Evolutionary conservation across 2,797 vertebrate genomes (phyloP).

Genomic region (Periophthalmus magnuspinnatus): DNA sequence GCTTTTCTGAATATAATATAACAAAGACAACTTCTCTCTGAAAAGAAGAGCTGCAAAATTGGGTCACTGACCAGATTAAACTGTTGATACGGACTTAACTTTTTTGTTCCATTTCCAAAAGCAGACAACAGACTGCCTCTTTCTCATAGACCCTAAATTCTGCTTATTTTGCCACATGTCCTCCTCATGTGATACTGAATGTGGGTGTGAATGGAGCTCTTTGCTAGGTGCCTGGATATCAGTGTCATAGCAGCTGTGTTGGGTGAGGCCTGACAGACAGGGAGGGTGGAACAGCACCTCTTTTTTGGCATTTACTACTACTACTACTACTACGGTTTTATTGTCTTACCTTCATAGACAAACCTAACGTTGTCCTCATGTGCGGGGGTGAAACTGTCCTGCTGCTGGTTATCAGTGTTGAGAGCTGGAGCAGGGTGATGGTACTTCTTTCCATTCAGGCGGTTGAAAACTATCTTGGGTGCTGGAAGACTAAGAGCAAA

Average conservation of each 20-base stretch:
- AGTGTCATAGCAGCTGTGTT: slow-evolving; percentile 63
- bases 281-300: background rate
- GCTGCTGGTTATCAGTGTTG: slow-evolving; percentile 58
- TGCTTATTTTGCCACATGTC: slow-evolving; percentile 5
- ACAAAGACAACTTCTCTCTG: background rate
- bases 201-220: slow-evolving; percentile 28
- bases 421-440: slow-evolving; percentile 70
- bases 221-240: slow-evolving; percentile 40
- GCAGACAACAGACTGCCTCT: background rate
- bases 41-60: slow-evolving; percentile 17
- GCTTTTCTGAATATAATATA: slow-evolving; percentile 21
- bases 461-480: slow-evolving; percentile 91
- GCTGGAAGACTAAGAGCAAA: slow-evolving; percentile 66
- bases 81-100: background rate
- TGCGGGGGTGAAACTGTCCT: slow-evolving; percentile 83
- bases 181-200: background rate
- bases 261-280: slow-evolving; percentile 37
- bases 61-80: slow-evolving; percentile 25
- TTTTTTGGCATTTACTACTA: slow-evolving; percentile 2
- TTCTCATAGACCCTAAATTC: background rate
- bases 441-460: slow-evolving; percentile 85
- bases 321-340: background rate
- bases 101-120: slow-evolving; percentile 1
- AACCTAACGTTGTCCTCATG: slow-evolving; percentile 94
- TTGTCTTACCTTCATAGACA: slow-evolving; percentile 83